Evolutionary conservation across 2,113 vertebrate genomes (phyloP).

Genomic region (Nipponia nippon): DNA sequence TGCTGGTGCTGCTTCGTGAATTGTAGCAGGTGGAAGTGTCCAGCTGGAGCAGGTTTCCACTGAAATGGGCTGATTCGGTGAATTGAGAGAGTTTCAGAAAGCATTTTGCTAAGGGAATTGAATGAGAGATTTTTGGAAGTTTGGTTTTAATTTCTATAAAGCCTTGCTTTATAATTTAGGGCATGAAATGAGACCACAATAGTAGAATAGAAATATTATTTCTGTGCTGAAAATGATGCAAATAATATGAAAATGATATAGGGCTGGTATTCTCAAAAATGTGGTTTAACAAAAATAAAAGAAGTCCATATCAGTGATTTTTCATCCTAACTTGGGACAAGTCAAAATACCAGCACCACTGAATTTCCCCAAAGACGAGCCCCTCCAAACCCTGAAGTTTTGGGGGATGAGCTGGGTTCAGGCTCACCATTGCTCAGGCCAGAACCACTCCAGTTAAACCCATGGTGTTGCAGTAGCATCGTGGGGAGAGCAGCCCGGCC

Average conservation of each 20-base stretch:
- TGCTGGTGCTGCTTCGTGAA: not conserved
- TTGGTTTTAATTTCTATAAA: not conserved
- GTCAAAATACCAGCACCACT: not conserved
- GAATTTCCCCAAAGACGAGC: not conserved
- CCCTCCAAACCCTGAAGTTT: not conserved
- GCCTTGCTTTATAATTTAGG: not conserved
- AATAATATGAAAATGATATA: not conserved
- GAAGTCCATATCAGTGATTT: not conserved
- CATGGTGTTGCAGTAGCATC: not conserved
- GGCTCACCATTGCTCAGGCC: not conserved
- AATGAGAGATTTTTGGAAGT: not conserved
- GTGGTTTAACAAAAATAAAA: not conserved
- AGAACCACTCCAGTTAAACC: not conserved
- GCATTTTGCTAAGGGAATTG: not conserved
- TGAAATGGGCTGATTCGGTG: not conserved
- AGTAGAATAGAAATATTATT: not conserved
- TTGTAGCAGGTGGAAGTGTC: not conserved
- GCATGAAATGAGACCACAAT: not conserved
- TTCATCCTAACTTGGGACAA: not conserved
- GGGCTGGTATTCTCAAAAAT: not conserved
- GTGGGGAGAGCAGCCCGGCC: not conserved
- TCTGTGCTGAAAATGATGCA: not conserved
- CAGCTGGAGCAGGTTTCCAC: not conserved
- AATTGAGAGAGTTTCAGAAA: not conserved
- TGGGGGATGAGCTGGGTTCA: not conserved